phyloP scores from a whole-genome alignment of 2,113 vertebrate genomes.

The Apistogramma diplotaenia region DNA sequence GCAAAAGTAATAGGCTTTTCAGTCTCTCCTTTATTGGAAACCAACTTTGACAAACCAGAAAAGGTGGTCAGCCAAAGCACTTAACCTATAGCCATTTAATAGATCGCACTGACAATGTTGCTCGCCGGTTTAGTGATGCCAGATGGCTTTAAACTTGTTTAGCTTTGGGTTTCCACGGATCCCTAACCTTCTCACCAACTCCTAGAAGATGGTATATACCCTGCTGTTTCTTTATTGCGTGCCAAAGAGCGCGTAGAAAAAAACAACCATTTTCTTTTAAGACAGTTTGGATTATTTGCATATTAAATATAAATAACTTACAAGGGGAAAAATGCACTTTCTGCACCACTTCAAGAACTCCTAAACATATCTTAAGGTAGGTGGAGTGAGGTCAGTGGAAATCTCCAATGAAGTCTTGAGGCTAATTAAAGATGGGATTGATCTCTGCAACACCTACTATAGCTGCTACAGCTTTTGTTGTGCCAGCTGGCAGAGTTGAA shows the following conservation, averaged over 20 bases:
- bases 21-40: conserved; percentile 34
- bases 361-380: conserved; percentile 59
- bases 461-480: conserved; percentile 41
- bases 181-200: background rate
- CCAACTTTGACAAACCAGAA: conserved; percentile 16
- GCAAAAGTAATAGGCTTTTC: conserved; percentile 47
- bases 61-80: conserved; percentile 34
- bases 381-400: conserved; percentile 65
- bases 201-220: background rate
- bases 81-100: conserved; percentile 21
- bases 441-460: conserved; percentile 67
- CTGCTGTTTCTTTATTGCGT: background rate
- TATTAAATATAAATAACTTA: background rate
- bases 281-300: background rate
- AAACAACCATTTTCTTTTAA: background rate
- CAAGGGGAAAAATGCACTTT: background rate
- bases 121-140: background rate
- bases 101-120: background rate
- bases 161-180: conserved; percentile 18
- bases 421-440: conserved; percentile 67
- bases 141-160: conserved; percentile 54
- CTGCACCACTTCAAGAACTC: background rate
- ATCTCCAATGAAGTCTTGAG: conserved; percentile 68
- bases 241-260: background rate
- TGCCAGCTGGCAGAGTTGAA: conserved; percentile 52